phyloP scores from a whole-genome alignment of 2,113 vertebrate genomes.

The Rostratula benghalensis region DNA sequence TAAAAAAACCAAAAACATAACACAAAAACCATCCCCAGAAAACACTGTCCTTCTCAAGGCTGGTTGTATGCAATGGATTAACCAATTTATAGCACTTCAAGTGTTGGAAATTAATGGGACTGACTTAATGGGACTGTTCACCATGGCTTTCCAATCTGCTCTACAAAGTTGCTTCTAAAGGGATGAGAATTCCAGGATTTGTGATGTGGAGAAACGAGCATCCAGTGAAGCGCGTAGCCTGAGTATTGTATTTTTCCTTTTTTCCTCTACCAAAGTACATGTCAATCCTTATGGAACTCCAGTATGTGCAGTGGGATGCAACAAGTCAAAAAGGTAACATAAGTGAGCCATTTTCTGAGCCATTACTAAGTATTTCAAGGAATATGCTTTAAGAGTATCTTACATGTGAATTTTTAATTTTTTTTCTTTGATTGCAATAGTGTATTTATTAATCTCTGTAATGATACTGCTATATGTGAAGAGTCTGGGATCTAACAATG shows the following conservation, averaged over 20 bases:
- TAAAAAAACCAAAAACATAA: neutral
- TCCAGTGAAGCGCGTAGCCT: neutral
- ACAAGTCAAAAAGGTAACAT: neutral
- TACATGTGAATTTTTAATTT: neutral
- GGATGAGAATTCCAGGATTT: neutral
- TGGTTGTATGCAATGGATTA: neutral
- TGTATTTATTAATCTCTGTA: neutral
- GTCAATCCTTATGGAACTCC: neutral
- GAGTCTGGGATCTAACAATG: neutral
- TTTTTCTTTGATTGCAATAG: neutral
- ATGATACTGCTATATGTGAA: neutral
- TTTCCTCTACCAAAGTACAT: neutral
- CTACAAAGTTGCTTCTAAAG: neutral
- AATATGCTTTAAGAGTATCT: neutral
- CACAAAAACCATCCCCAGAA: neutral
- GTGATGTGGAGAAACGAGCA: neutral
- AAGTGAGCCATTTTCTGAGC: neutral
- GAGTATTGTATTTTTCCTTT: neutral
- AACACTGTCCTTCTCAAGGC: neutral
- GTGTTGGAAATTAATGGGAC: neutral
- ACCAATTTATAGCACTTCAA: neutral
- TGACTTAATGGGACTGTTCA: neutral
- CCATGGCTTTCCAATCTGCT: neutral
- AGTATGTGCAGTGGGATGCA: neutral
- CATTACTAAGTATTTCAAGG: neutral